Conservation (phyloP, 2,797 vertebrate genomes). For the Pseudochirops corinnae region DNA sequence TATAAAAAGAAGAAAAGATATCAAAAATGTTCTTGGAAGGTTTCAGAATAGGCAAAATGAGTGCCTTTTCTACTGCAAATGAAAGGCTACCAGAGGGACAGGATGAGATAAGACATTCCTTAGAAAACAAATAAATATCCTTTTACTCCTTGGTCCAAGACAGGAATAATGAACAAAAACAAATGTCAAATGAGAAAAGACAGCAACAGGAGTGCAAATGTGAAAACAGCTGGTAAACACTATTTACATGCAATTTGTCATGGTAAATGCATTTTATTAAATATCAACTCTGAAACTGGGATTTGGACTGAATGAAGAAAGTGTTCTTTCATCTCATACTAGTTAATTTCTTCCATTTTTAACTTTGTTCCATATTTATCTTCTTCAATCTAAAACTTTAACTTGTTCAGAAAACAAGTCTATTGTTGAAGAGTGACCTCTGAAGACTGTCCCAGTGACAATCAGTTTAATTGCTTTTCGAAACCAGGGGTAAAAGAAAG, state of each 20-base stretch:
- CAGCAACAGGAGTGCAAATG: background rate
- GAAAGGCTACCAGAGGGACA: background rate
- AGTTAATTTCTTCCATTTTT: background rate
- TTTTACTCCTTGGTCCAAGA: background rate
- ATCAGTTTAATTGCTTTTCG: slow-evolving; percentile 72
- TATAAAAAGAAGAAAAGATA: background rate
- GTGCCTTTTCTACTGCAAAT: background rate
- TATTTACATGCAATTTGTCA: background rate
- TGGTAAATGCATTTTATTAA: background rate
- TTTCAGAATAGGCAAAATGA: background rate
- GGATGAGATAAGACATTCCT: background rate
- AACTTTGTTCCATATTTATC: background rate
- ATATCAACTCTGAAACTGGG: background rate
- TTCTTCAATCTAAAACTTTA: background rate
- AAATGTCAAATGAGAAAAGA: background rate
- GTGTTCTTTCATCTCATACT: background rate
- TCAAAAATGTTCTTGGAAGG: background rate
- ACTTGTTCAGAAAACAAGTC: slow-evolving; percentile 43
- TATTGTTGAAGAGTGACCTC: slow-evolving; percentile 53
- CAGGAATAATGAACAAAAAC: background rate
- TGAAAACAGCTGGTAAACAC: background rate
- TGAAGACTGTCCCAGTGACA: slow-evolving; percentile 66
- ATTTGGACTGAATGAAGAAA: background rate
- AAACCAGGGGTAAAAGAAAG: slow-evolving; percentile 83
- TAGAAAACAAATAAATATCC: background rate